Conservation (phyloP, 2,113 vertebrate genomes). For the Pelecanus crispus region DNA sequence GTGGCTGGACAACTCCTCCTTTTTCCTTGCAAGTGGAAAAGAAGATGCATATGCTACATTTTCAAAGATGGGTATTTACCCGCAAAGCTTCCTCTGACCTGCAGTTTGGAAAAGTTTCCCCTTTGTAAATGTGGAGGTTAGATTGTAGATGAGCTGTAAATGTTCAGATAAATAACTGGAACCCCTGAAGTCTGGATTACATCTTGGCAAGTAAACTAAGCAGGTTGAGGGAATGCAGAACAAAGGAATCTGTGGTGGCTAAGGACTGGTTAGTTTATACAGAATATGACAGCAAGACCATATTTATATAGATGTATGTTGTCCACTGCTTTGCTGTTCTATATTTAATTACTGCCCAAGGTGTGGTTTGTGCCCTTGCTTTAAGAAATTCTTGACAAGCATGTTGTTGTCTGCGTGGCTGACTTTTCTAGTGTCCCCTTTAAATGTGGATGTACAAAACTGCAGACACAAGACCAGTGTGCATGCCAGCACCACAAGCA, state of each 20-base stretch:
- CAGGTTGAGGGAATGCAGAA: neutral
- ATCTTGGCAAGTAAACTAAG: neutral
- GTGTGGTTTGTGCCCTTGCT: neutral
- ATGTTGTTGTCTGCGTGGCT: neutral
- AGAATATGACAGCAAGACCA: neutral
- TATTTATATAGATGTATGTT: neutral
- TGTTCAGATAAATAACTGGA: neutral
- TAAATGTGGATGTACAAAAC: neutral
- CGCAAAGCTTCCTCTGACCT: neutral
- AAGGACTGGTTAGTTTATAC: neutral
- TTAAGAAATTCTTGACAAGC: neutral
- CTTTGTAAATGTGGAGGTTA: neutral
- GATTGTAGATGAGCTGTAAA: neutral
- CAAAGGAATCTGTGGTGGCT: neutral
- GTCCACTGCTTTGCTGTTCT: neutral
- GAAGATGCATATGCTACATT: neutral
- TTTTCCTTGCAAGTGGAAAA: neutral
- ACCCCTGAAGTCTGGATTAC: neutral
- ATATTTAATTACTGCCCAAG: neutral
- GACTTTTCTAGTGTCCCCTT: neutral
- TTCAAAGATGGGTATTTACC: neutral
- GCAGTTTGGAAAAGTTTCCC: neutral
- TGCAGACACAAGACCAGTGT: neutral
- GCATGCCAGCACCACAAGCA: neutral
- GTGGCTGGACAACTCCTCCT: neutral